Evolutionary conservation across 2,113 vertebrate species (phyloP), one percentile per base, ranked within the genome.

Genomic region (Megaceryle torquata): DNA sequence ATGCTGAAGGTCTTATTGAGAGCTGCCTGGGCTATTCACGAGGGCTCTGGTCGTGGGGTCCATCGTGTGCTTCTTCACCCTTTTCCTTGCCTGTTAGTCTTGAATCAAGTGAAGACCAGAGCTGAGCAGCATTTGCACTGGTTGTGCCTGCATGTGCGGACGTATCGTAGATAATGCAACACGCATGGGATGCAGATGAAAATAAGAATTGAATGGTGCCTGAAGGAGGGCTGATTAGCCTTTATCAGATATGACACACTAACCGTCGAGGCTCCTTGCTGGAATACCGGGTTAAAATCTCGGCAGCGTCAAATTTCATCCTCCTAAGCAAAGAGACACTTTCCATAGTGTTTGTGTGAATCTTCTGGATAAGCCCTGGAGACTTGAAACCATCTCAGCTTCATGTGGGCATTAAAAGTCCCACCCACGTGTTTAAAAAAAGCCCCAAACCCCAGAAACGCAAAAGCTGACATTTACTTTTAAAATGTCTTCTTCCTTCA

Each of bases 381-480:
- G 93, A 94, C 74, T 51, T 16, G 74, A 91, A 93, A 88, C 92
- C 5, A 0, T 94, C 93, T 91, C 76, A 29, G 80, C 68, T 83
- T 80, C 80, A 28, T 95, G 51, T 70, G 91, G 95, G 88, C 93
- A 94, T 86, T 93, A 60, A 35, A 86, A 91, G 88, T 88, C 91
- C 96, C 82, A 70, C 91, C 95, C 94, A 69, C 60, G 0, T 10
- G 57, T 71, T 96, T 92, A 53, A 28, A 53, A 53, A 81, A 88
- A 93, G 72, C 80, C 94, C 95, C 88, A 91, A 96, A 92, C 76
- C 71, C 72, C 91, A 77, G 68, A 74, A 94, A 96, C 28, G 83
- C 80, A 95, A 84, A 88, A 76, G 83, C 86, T 95, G 95, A 93
- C 95, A 92, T 95, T 96, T 95, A 86, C 95, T 94, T 22, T 93